Percentiles rank a stretch among this genome's conserved stretches.
These are phyloP conservation scores for Ophion ventricosus DNA, from an alignment of 2,888 invertebrate genomes.

Conservation along the genomic window DNA sequence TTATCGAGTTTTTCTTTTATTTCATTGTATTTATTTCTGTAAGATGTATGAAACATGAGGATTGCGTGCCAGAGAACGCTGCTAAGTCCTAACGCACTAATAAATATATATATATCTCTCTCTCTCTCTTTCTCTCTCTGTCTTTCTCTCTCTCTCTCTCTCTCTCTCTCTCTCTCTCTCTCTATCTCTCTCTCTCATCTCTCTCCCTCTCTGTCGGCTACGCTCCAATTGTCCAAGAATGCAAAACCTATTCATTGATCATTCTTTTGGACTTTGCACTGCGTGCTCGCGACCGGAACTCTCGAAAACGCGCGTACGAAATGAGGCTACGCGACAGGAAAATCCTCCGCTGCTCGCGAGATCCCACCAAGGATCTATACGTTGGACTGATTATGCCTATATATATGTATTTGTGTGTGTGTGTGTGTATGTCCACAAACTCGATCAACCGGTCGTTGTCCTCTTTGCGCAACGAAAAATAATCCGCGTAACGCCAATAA, in stretches of 20 bases:
- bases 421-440: neutral
- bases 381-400: too few relatives aligned
- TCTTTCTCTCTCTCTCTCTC: constrained; percentile 21
- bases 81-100: too few relatives aligned
- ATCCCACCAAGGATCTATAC: too few relatives aligned
- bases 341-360: neutral
- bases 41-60: too few relatives aligned
- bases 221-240: constrained; percentile 63
- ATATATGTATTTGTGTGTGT: too few relatives aligned
- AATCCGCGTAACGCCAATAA: neutral
- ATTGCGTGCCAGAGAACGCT: too few relatives aligned
- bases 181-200: constrained; percentile 2
- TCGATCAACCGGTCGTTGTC: constrained; percentile 60
- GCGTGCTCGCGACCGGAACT: constrained; percentile 45
- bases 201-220: constrained; percentile 42
- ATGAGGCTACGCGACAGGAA: constrained; percentile 32
- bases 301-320: constrained; percentile 32
- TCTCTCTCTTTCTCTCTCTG: constrained; percentile 17
- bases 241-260: constrained; percentile 66
- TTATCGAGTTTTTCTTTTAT: too few relatives aligned
- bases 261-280: constrained; percentile 57
- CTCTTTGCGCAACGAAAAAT: constrained; percentile 44
- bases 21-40: too few relatives aligned
- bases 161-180: constrained; percentile 24
- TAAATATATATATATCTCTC: too few relatives aligned